Conservation (phyloP, 2,113 vertebrate genomes). For the Hassar affinis region DNA sequence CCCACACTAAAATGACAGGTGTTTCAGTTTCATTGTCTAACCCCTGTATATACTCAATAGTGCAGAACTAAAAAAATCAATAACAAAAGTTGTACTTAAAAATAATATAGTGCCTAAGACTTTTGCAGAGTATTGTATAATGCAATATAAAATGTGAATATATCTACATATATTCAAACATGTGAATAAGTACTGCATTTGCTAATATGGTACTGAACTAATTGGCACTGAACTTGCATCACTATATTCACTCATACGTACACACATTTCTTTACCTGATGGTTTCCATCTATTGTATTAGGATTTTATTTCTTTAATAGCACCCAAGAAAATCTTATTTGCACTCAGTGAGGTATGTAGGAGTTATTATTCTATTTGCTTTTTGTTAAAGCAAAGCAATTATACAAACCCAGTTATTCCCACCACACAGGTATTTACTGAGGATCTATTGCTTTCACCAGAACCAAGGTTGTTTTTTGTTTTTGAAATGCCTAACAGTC, state of each 20-base stretch:
- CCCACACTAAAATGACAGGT: too few relatives aligned
- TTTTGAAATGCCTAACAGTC: constrained; percentile 8
- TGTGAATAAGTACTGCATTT: too few relatives aligned
- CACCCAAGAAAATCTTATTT: background rate
- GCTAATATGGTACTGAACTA: background rate
- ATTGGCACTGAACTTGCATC: background rate
- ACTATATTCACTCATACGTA: background rate
- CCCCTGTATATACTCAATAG: too few relatives aligned
- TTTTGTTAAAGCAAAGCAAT: background rate
- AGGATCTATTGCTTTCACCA: background rate
- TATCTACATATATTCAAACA: too few relatives aligned
- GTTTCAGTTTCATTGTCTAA: too few relatives aligned
- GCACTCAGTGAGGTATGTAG: background rate
- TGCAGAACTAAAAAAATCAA: too few relatives aligned
- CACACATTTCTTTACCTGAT: background rate
- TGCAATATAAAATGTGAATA: too few relatives aligned
- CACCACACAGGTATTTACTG: background rate
- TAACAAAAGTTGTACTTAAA: too few relatives aligned
- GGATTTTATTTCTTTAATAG: background rate
- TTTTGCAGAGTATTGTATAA: too few relatives aligned
- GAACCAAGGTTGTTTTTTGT: constrained; percentile 14
- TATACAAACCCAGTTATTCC: constrained; percentile 14
- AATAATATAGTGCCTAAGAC: too few relatives aligned
- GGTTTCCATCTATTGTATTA: background rate
- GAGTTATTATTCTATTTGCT: background rate